Conservation (phyloP, 2,888 invertebrate species). For the Eubasilissa splendida region DNA sequence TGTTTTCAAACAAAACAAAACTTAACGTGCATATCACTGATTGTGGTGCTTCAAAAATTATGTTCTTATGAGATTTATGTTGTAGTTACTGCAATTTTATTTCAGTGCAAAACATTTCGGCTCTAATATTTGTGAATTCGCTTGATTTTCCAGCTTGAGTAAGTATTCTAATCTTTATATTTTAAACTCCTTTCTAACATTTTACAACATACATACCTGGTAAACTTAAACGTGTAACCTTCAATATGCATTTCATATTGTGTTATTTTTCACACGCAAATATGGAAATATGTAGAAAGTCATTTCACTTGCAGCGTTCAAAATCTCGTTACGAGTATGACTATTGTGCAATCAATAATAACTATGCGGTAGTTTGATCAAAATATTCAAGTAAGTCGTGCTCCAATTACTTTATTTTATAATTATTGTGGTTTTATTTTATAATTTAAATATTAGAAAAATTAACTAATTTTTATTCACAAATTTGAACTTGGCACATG, state of each 20-base stretch:
- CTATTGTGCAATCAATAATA: conserved; percentile 41
- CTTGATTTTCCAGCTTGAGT: background rate
- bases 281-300: conserved; percentile 38
- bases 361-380: conserved; percentile 18
- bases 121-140: background rate
- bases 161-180: background rate
- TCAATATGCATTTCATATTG: conserved; percentile 1
- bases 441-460: background rate
- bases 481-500: too few relatives aligned
- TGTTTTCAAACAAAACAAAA: conserved; percentile 30
- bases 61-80: conserved; percentile 8
- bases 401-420: background rate
- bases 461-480: too few relatives aligned
- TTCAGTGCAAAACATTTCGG: conserved; percentile 2
- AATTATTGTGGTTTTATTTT: conserved; percentile 13
- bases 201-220: background rate
- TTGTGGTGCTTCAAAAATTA: conserved; percentile 4
- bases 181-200: background rate
- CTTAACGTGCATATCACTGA: conserved; percentile 6
- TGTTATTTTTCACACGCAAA: conserved; percentile 22
- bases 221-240: background rate
- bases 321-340: conserved; percentile 16
- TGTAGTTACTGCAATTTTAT: background rate
- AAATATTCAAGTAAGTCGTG: background rate
- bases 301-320: conserved; percentile 37